Percentiles rank a stretch among this genome's conserved stretches.
Conservation (phyloP, 1,140 invertebrate species). For the Heliothis virescens region DNA sequence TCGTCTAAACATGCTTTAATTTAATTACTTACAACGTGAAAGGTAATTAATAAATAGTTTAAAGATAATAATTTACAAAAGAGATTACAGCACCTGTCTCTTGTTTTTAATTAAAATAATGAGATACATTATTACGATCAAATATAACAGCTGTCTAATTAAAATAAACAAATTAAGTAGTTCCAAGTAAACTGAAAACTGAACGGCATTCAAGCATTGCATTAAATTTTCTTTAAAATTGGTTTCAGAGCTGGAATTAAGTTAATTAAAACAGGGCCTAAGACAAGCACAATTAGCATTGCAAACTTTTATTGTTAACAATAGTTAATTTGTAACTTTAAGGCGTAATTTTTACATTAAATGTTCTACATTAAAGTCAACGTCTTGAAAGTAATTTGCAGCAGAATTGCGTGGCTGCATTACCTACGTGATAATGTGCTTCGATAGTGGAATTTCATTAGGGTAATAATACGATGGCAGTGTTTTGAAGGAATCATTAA, state of each 20-base stretch:
- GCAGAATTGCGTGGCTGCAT: slow-evolving; percentile 26
- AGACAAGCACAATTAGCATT: slow-evolving; percentile 34
- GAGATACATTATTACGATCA: background rate
- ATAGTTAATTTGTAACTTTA: slow-evolving; percentile 29
- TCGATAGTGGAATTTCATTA: slow-evolving; percentile 48
- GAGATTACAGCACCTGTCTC: background rate
- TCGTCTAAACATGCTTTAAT: background rate
- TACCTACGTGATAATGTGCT: slow-evolving; percentile 37
- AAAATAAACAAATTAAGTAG: slow-evolving; percentile 4
- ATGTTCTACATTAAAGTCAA: slow-evolving; percentile 16
- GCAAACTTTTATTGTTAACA: slow-evolving; percentile 36
- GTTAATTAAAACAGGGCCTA: slow-evolving; percentile 28
- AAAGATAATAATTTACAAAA: slow-evolving; percentile 10
- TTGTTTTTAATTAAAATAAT: background rate
- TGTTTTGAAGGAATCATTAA: slow-evolving; percentile 59
- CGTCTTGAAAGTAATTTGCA: slow-evolving; percentile 45
- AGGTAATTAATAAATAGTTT: background rate
- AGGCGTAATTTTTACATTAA: slow-evolving; percentile 19
- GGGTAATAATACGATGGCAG: slow-evolving; percentile 54
- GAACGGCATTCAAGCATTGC: slow-evolving; percentile 3
- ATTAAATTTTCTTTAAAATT: slow-evolving; percentile 13
- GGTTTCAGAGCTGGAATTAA: slow-evolving; percentile 26
- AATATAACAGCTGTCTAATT: background rate
- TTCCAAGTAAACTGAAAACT: slow-evolving; percentile 2
- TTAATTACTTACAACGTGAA: background rate